Evolutionary conservation across 1,140 invertebrate genomes (phyloP).

Genomic region (Orchestia grillus): DNA sequence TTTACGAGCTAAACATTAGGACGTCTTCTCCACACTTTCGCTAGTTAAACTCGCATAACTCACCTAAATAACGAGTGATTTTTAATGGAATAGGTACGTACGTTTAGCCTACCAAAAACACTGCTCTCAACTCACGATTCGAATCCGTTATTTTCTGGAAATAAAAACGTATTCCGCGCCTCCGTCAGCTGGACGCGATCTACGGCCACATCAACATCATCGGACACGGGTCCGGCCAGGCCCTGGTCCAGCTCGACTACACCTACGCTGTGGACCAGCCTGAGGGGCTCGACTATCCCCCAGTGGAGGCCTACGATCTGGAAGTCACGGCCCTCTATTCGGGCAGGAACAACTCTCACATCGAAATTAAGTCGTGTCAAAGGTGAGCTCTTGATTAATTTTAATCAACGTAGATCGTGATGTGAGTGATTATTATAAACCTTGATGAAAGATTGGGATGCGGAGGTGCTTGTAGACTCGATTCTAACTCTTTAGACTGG

Average conservation of each 20-base stretch:
- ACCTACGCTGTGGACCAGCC: constrained; percentile 76
- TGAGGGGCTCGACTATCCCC: constrained; percentile 73
- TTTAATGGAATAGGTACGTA: too few species aligned
- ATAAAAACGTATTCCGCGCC: too few species aligned
- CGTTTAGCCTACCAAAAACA: too few species aligned
- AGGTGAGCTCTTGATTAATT: constrained; percentile 68
- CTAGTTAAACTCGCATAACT: too few species aligned
- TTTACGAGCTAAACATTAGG: too few species aligned
- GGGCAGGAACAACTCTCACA: constrained; percentile 75
- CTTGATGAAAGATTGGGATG: not conserved
- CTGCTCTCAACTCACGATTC: too few species aligned
- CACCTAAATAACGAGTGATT: too few species aligned
- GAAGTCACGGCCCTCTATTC: constrained; percentile 70
- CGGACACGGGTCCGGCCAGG: constrained; percentile 76
- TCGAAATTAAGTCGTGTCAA: constrained; percentile 73
- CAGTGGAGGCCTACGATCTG: constrained; percentile 73
- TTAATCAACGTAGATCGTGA: not conserved
- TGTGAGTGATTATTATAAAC: not conserved
- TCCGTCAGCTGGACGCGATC: constrained; percentile 68
- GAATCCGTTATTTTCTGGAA: too few species aligned
- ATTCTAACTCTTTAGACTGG: too few species aligned
- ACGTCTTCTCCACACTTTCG: too few species aligned
- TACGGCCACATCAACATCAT: constrained; percentile 76
- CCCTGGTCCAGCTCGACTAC: constrained; percentile 75
- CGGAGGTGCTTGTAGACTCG: not conserved